Base-by-base conservation (phyloP, 2,113 vertebrate genomes). In the Puffinus mauretanicus region DNA sequence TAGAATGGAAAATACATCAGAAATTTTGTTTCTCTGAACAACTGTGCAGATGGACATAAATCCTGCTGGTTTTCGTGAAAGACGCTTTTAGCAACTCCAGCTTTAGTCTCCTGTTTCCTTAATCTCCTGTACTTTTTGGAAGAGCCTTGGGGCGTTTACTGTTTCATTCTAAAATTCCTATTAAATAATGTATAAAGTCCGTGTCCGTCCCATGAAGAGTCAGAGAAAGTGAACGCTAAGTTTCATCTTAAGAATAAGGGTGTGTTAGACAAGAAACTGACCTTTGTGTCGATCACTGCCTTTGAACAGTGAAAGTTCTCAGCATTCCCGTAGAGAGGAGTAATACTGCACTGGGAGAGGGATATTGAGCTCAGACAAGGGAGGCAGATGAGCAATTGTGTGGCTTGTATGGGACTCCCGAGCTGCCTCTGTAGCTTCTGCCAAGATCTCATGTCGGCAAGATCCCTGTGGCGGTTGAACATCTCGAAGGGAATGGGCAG, bases 371-470 rank as follows among this genome's bases (percentile, higher is more conserved):
- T 80, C 54, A 9, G 21, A 70, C 91, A 64, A 62, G 82, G 64
- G 46, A 93, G 46, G 58, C 22, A 62, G 42, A 86, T 18, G 52
- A 94, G 32, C 80, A 15, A 3, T 88, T 54, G 11, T 73, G 79
- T 12, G 21, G 36, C 46, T n/a, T 13, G 6, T 44, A 2, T 12
- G 62, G 57, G 38, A 69, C 36, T 92, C 47, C 66, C 0, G 25
- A 65, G 64, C 79, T 36, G 49, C 36, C 46, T 34, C 62, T 84
- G 1, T 10, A 30, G 54, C 49, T 90, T 10, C 85, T 86, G 88
- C 88, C 60, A 14, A 13, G 42, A 14, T 58, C 34, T 46, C 40
- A 2, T 69, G 47, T 8, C 0, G 0, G 20, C 0, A 7, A 58
- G 42, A n/a, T 69, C 69, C 82, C 84, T 40, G 78, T 0, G 18